Conservation (phyloP, 2,888 invertebrate genomes). For the Strigamia crassipes region DNA sequence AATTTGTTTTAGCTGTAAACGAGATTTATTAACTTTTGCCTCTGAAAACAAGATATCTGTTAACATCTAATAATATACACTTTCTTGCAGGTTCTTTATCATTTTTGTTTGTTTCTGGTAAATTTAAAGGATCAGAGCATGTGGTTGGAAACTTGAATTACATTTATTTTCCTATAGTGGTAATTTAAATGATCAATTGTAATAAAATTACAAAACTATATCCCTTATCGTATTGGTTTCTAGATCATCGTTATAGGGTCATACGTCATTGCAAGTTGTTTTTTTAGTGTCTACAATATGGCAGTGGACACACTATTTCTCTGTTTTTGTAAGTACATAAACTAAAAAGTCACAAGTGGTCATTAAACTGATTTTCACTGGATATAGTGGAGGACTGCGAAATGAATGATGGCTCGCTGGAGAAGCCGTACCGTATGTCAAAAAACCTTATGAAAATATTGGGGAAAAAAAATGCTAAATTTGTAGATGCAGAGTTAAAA, state of each 20-base stretch:
- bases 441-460: conserved; percentile 87
- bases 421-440: conserved; percentile 94
- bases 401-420: conserved; percentile 86
- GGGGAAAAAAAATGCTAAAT: conserved; percentile 68
- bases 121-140: background rate
- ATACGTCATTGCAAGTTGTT: conserved; percentile 83
- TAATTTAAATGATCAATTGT: background rate
- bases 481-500: conserved; percentile 14
- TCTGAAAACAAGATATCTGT: background rate
- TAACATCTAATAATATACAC: background rate
- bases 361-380: conserved; percentile 50
- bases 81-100: background rate
- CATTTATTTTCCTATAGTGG: background rate
- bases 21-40: no score
- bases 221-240: conserved; percentile 46
- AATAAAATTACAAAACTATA: background rate
- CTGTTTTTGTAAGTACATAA: conserved; percentile 80
- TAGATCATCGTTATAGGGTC: conserved; percentile 76
- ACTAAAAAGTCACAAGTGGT: no score
- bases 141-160: background rate
- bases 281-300: conserved; percentile 96
- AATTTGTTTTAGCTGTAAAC: no score
- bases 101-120: background rate
- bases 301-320: conserved; percentile 95
- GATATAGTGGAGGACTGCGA: conserved; percentile 92